Evolutionary conservation across 2,888 invertebrate species (phyloP), one percentile per base, ranked within the genome.

Genomic region (Steinernema hermaphroditum): DNA sequence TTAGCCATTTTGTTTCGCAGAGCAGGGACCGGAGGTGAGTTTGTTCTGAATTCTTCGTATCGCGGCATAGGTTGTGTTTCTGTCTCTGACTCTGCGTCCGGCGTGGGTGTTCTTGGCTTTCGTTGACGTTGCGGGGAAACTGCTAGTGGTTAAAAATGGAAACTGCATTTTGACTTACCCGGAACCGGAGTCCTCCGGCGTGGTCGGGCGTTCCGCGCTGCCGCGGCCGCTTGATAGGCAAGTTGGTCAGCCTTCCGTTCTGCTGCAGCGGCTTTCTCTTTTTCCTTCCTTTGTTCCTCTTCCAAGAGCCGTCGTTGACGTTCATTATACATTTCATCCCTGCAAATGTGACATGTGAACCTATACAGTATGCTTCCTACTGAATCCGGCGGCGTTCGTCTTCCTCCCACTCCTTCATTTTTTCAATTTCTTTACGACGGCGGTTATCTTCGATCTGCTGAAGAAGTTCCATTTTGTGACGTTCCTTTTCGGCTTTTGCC

Each of bases 391-490:
- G 72, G 1, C 74, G 69, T 41, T 79, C 79, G 24, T 79, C 79
- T 27, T 73, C 71, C 37, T 77, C 74, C 74, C 79, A 75, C 57
- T 79, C 79, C 34, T 74, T 70, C 32, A 74, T 72, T 69, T 77
- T 77, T 68, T 79, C 79, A 49, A 77, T 68, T 22, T 71, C 62
- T 43, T 75, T 74, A 12, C 77, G 70, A 14, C 72, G 68, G 19
- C 68, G 44, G 49, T 79, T 79, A 32, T 79, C 79, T 68, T 79
- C 79, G 49, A 79, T 78, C 72, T 79, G 79, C 44, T 34, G 69
- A 50, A 76, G 37, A 14, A 79, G 70, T n/a, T 79, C 79, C n/a
- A 71, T n/a, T 24, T 74, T 71, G 54, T 79, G 79, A 27, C 76
- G 77, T 49, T 77, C 77, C 69, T 74, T 74, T 14, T 77, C 77